phyloP scores from a whole-genome alignment of 2,888 invertebrate genomes.

The Sminthurides aquaticus region DNA sequence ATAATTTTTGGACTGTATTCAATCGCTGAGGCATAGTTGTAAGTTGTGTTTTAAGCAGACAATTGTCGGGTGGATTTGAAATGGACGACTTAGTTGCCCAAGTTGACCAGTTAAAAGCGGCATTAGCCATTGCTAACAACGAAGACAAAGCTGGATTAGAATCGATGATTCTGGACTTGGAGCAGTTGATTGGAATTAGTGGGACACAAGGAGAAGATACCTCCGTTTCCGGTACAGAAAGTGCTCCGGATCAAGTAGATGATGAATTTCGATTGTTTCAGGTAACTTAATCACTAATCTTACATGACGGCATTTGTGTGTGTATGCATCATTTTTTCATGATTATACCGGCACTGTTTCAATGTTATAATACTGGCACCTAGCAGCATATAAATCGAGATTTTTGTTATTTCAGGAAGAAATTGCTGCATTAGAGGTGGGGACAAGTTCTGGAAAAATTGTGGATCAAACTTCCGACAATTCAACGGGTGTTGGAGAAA shows the following conservation, averaged over 20 bases:
- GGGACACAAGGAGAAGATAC: not conserved
- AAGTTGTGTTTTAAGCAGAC: too few species aligned
- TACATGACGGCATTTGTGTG: too few species aligned
- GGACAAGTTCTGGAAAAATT: not conserved
- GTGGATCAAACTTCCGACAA: too few species aligned
- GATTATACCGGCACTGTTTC: too few species aligned
- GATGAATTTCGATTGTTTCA: constrained; percentile 19
- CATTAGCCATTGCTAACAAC: constrained; percentile 26
- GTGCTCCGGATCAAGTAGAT: constrained; percentile 6
- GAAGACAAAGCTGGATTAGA: constrained; percentile 33
- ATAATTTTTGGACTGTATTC: too few species aligned
- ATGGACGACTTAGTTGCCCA: constrained; percentile 36
- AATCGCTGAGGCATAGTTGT: too few species aligned
- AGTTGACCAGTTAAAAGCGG: constrained; percentile 30
- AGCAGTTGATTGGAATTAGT: constrained; percentile 21
- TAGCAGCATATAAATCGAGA: too few species aligned
- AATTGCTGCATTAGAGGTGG: constrained; percentile 2
- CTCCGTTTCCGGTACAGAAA: not conserved
- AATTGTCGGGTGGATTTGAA: too few species aligned
- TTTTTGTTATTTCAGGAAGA: too few species aligned
- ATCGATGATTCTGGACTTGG: constrained; percentile 32
- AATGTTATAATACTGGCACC: too few species aligned
- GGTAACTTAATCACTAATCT: constrained; percentile 1
- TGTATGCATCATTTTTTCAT: too few species aligned
- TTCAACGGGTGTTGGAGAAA: too few species aligned